Evolutionary conservation across 1,140 invertebrate genomes (phyloP), one percentile per base, ranked within the genome.

Genomic region (Dreissena polymorpha): DNA sequence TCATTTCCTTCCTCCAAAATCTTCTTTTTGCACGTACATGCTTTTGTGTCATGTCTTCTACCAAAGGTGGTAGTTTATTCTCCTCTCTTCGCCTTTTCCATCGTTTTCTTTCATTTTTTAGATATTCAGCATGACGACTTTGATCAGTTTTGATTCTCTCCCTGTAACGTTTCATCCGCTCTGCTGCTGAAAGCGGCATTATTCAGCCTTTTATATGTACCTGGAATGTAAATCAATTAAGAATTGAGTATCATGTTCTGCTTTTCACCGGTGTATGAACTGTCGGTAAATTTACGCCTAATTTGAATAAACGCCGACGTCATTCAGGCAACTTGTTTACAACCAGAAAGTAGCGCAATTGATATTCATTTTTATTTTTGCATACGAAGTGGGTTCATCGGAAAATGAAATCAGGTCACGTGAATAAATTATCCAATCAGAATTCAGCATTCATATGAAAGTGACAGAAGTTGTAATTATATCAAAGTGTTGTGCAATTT

Each of bases 141-240:
- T 60, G 57, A 10, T 60, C 21, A n/a, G 16, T 6, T 60, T 60
- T 60, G 57, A 60, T 60, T 60, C 21, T 60, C 16, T 60, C 21
- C 21, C 57, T 60, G 2, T 60, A 60, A 18, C 57, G 57, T 60
- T 23, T 18, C 57, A 60, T 60, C 21, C 57, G 57, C 21, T 60
- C 57, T 60, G 16, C 21, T 23, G 57, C 57, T 60, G 57, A n/a
- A n/a, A 60, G 21, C 21, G 57, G 16, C 57, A 60, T 60, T 60
- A 39, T 39, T 39, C 39, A 39, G 39, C 39, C 21, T 60, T 60
- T 60, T 60, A 60, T 60, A 23, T 60, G 21, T 60, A 23, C 21
- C 16, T 60, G 16, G 57, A 60, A 60, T 76, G 71, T 49, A 76
- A 64, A n/a, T 60, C 27, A 65, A 10, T n/a, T n/a, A n/a, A n/a